Percentiles rank a stretch among this genome's conserved stretches.
phyloP scores from a whole-genome alignment of 2,888 invertebrate genomes.

The Stenodera caucasica region DNA sequence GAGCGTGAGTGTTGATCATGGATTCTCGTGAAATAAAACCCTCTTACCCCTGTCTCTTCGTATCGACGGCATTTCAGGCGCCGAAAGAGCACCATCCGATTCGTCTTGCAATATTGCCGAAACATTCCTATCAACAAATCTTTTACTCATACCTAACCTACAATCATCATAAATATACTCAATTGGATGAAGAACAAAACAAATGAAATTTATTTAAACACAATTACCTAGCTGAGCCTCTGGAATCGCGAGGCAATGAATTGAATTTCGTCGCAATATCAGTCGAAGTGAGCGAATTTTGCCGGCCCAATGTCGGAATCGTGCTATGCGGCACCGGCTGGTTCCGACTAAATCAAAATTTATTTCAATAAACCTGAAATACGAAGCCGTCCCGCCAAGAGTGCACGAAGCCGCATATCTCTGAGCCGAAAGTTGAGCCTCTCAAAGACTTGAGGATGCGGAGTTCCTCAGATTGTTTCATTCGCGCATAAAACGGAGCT shows the following conservation, averaged over 20 bases:
- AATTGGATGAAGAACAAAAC: not conserved
- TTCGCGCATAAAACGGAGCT: no score
- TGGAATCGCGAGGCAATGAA: constrained; percentile 70
- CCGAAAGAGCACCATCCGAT: constrained; percentile 77
- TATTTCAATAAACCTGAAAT: constrained; percentile 56
- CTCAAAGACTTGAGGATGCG: no score
- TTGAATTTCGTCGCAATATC: constrained; percentile 72
- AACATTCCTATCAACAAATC: constrained; percentile 59
- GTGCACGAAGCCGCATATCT: no score
- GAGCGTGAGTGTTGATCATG: not conserved
- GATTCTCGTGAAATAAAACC: constrained; percentile 9
- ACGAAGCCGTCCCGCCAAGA: no score
- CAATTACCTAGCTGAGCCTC: constrained; percentile 63
- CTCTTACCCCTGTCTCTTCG: constrained; percentile 64
- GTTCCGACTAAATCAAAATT: constrained; percentile 44
- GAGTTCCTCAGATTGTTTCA: no score
- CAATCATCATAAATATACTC: constrained; percentile 25
- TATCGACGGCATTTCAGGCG: constrained; percentile 75
- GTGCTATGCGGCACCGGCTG: constrained; percentile 55
- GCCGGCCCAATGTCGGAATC: constrained; percentile 54
- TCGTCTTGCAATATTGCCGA: constrained; percentile 68
- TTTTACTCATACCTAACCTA: constrained; percentile 57
- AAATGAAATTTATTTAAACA: constrained; percentile 12
- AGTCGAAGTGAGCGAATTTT: constrained; percentile 57
- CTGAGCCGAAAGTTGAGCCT: no score